Evolutionary conservation across 1,140 invertebrate genomes (phyloP).

Genomic region (Ostrea denselamellosa): DNA sequence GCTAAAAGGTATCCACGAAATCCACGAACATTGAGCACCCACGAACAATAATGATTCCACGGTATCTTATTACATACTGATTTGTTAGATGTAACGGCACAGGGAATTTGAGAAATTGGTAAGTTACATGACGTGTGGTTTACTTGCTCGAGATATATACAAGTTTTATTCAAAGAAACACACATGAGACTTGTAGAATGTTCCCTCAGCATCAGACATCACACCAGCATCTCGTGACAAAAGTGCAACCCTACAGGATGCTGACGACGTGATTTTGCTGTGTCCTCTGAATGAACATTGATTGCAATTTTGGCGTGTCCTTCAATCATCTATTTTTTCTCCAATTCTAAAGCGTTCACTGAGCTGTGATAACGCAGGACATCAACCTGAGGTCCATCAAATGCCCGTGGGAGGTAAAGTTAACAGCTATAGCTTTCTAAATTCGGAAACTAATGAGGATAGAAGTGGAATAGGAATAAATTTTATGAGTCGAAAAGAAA

Average conservation of each 20-base stretch:
- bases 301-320: neutral
- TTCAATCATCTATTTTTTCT: neutral
- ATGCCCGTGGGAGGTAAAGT: conserved; percentile 1
- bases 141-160: too few relatives aligned
- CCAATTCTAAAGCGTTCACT: neutral
- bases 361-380: neutral
- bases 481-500: conserved; percentile 5
- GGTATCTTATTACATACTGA: too few relatives aligned
- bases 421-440: conserved; percentile 2
- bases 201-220: neutral
- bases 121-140: too few relatives aligned
- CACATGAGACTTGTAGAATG: too few relatives aligned
- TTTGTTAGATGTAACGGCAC: too few relatives aligned
- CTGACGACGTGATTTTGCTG: neutral
- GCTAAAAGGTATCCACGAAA: too few relatives aligned
- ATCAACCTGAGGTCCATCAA: neutral
- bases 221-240: neutral
- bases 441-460: conserved; percentile 26
- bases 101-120: too few relatives aligned
- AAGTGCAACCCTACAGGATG: neutral
- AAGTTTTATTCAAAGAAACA: too few relatives aligned
- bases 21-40: too few relatives aligned
- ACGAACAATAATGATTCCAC: too few relatives aligned
- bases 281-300: neutral
- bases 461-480: conserved; percentile 20